Percentiles rank a stretch among this genome's conserved stretches.
Evolutionary conservation across 2,888 invertebrate genomes (phyloP).

Genomic region (Sussaba pulchella): DNA sequence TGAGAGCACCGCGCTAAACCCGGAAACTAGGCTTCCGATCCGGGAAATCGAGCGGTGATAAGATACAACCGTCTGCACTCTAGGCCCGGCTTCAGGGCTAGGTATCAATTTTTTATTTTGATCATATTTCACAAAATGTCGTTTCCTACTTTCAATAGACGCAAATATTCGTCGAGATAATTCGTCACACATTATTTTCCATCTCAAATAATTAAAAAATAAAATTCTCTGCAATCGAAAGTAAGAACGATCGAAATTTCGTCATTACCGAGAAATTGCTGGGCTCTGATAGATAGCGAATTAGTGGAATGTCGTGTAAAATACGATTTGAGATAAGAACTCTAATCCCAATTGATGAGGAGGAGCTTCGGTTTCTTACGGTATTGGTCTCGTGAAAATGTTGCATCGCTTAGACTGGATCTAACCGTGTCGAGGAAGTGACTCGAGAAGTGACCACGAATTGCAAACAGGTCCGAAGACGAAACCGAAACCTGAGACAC

Average conservation of each 20-base stretch:
- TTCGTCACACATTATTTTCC: too few species aligned
- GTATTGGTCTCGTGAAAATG: neutral
- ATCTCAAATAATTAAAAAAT: too few species aligned
- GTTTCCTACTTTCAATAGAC: too few species aligned
- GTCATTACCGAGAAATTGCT: too few species aligned
- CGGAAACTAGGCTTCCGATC: slow-evolving; percentile 67
- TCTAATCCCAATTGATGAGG: neutral
- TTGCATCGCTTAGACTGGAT: neutral
- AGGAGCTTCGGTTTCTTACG: neutral
- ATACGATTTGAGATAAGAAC: neutral
- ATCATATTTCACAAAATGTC: neutral
- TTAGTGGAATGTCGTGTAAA: neutral
- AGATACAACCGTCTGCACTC: slow-evolving; percentile 36
- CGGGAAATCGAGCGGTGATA: slow-evolving; percentile 49
- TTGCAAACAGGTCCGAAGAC: neutral
- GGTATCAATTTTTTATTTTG: neutral
- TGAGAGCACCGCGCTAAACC: slow-evolving; percentile 41
- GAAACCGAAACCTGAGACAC: slow-evolving; percentile 40
- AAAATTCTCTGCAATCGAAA: too few species aligned
- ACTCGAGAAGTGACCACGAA: slow-evolving; percentile 20
- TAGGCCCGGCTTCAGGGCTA: neutral
- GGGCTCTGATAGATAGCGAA: too few species aligned
- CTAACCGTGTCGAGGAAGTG: slow-evolving; percentile 18
- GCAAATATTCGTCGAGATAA: too few species aligned
- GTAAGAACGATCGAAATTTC: too few species aligned